Conservation (phyloP, 1,140 invertebrate species). For the Ptiloglossa arizonensis region DNA sequence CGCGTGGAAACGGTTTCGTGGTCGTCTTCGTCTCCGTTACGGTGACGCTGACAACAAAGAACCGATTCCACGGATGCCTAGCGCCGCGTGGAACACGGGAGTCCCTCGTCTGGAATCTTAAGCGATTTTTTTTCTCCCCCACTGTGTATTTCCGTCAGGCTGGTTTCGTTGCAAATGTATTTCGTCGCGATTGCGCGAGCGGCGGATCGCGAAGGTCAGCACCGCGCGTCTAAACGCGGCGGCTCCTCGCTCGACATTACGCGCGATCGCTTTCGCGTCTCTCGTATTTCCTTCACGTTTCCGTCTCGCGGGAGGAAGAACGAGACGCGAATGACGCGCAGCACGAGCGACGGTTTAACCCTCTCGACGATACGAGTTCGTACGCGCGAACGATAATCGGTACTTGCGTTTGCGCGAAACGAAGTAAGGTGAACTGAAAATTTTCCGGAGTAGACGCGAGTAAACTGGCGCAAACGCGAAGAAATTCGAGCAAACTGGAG, state of each 20-base stretch:
- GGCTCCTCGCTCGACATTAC: constrained; percentile 22
- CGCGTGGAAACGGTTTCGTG: constrained; percentile 67
- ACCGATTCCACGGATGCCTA: constrained; percentile 50
- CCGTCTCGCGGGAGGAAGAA: constrained; percentile 5
- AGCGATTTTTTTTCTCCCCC: constrained; percentile 37
- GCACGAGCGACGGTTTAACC: background rate
- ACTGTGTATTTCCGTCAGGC: constrained; percentile 36
- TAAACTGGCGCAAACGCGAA: too few species aligned
- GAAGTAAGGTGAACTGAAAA: too few species aligned
- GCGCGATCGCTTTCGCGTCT: constrained; percentile 26
- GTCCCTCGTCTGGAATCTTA: constrained; percentile 37
- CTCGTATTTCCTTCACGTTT: constrained; percentile 14
- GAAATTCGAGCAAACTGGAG: too few species aligned
- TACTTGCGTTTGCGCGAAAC: too few species aligned
- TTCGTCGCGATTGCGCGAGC: constrained; percentile 41
- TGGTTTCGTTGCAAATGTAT: constrained; percentile 36
- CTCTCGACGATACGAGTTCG: too few species aligned
- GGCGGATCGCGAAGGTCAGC: constrained; percentile 42
- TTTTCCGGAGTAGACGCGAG: too few species aligned
- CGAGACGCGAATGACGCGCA: background rate
- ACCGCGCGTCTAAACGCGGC: constrained; percentile 36
- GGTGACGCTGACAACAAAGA: constrained; percentile 54
- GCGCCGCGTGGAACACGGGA: background rate
- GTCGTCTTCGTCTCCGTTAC: constrained; percentile 21
- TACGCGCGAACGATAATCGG: too few species aligned